Evolutionary conservation across 2,797 vertebrate species (phyloP).

Genomic region (Caiman crocodilus): DNA sequence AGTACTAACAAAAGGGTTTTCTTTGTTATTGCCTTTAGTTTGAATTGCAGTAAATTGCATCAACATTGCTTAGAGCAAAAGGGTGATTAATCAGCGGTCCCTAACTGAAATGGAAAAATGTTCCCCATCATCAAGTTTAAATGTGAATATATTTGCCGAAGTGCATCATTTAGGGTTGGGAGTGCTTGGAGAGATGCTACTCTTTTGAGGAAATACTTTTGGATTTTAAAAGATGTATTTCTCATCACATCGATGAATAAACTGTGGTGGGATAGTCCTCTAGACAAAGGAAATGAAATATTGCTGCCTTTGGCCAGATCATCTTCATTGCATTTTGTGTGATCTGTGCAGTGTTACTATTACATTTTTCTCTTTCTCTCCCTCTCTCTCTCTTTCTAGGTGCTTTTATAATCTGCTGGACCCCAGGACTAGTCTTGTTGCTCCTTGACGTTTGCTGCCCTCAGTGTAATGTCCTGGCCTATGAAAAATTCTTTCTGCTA

Average conservation of each 20-base stretch:
- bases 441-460: slow-evolving; percentile 95
- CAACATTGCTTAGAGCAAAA: slow-evolving; percentile 69
- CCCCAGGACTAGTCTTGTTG: slow-evolving; percentile 94
- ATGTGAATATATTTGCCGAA: slow-evolving; percentile 65
- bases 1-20: slow-evolving; percentile 72
- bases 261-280: slow-evolving; percentile 1
- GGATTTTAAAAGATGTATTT: neutral
- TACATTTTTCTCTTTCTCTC: slow-evolving; percentile 17
- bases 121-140: slow-evolving; percentile 73
- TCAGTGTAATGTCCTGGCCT: slow-evolving; percentile 91
- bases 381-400: slow-evolving; percentile 79
- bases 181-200: neutral
- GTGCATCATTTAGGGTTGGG: slow-evolving; percentile 50
- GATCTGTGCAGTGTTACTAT: neutral
- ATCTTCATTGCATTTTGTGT: neutral
- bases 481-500: slow-evolving; percentile 98
- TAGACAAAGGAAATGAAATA: neutral
- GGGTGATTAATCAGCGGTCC: slow-evolving; percentile 72
- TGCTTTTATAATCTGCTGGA: slow-evolving; percentile 99
- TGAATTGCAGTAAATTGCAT: slow-evolving; percentile 71
- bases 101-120: slow-evolving; percentile 68
- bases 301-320: neutral
- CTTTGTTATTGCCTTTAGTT: slow-evolving; percentile 67
- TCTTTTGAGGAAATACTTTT: slow-evolving; percentile 47
- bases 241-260: slow-evolving; percentile 20